Percentiles rank a stretch among this genome's conserved stretches.
phyloP scores from a whole-genome alignment of 1,140 invertebrate species.

The Mycetomoellerius zeteki region DNA sequence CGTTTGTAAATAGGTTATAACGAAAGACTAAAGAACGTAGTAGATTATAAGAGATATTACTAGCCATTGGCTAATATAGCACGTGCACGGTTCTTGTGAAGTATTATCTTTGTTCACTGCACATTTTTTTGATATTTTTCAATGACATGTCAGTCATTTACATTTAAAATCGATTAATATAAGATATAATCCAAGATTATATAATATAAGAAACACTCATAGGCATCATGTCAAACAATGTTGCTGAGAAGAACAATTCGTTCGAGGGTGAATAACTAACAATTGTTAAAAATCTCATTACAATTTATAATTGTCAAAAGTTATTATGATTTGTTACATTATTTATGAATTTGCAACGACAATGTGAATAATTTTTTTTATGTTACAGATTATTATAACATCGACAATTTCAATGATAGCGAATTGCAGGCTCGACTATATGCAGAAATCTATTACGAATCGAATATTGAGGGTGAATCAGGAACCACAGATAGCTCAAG shows the following conservation, averaged over 20 bases:
- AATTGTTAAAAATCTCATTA: background rate
- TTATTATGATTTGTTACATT: background rate
- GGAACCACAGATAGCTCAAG: background rate
- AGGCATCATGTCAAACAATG: constrained; percentile 10
- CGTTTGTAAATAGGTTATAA: too few species aligned
- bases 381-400: constrained; percentile 65
- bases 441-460: constrained; percentile 78
- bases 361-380: background rate
- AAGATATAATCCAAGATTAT: too few species aligned
- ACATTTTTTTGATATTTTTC: background rate
- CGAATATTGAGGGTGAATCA: background rate
- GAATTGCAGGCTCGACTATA: constrained; percentile 79
- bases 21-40: background rate
- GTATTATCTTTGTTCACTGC: background rate
- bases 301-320: background rate
- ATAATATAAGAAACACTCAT: background rate
- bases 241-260: background rate
- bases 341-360: background rate
- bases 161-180: background rate
- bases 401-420: constrained; percentile 67
- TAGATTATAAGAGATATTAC: too few species aligned
- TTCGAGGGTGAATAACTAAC: constrained; percentile 1
- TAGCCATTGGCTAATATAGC: background rate
- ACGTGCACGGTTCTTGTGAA: background rate
- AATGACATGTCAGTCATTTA: too few species aligned